Conservation (phyloP, 2,888 invertebrate species). For the Leuctra nigra region DNA sequence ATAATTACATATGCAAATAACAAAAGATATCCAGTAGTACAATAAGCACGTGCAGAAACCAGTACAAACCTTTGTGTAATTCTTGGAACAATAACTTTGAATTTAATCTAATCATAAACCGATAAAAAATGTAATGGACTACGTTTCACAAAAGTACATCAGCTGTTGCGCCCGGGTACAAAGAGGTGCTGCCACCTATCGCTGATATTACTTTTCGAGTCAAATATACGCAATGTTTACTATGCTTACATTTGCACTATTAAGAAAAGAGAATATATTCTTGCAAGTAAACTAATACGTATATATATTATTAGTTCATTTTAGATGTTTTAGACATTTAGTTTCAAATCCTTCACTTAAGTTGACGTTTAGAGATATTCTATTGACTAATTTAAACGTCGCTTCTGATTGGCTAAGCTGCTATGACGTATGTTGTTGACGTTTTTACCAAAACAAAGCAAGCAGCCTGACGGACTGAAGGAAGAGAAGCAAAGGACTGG, state of each 20-base stretch:
- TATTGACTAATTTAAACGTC: constrained; percentile 1
- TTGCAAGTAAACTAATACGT: no score
- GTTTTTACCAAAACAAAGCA: constrained; percentile 30
- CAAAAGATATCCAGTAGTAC: neutral
- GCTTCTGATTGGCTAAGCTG: constrained; percentile 11
- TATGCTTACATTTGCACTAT: no score
- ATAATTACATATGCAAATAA: neutral
- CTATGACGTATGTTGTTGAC: constrained; percentile 28
- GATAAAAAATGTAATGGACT: constrained; percentile 15
- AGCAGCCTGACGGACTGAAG: constrained; percentile 4
- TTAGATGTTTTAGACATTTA: no score
- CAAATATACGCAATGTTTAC: no score
- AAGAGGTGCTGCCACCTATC: constrained; percentile 8
- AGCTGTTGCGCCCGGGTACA: no score
- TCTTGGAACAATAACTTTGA: neutral
- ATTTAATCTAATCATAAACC: constrained; percentile 10
- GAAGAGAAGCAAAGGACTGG: no score
- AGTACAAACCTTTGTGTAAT: constrained; percentile 3
- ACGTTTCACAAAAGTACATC: constrained; percentile 15
- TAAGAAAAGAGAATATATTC: no score
- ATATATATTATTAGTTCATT: no score
- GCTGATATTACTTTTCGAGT: no score
- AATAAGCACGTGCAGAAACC: neutral
- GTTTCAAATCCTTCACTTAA: no score
- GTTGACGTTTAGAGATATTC: no score